These are phyloP conservation scores for Pardalotus punctatus DNA, from an alignment of 2,113 vertebrate species.

Conservation along the genomic window DNA sequence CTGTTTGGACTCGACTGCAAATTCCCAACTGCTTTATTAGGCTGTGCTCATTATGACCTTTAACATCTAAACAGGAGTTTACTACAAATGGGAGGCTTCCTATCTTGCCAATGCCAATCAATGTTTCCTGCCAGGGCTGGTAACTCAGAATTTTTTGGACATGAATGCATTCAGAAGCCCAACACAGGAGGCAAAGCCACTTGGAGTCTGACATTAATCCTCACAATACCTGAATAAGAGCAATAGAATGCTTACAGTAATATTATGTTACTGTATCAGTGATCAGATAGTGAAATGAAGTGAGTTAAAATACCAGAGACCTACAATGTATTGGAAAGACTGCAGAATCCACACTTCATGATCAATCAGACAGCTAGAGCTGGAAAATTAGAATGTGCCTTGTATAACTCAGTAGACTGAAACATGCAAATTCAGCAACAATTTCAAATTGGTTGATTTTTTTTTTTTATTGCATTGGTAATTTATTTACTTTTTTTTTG, in stretches of 20 bases:
- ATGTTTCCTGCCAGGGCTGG: fast-evolving
- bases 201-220: not conserved
- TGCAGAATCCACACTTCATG: not conserved
- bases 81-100: not conserved
- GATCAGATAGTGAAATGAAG: not conserved
- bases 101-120: not conserved
- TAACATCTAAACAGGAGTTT: not conserved
- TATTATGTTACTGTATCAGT: not conserved
- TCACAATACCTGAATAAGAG: not conserved
- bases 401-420: not conserved
- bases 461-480: not conserved
- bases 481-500: not conserved
- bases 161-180: not conserved
- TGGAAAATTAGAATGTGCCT: not conserved
- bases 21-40: not conserved
- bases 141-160: not conserved
- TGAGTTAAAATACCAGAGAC: not conserved
- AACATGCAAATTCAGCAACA: not conserved
- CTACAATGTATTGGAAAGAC: not conserved
- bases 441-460: not conserved
- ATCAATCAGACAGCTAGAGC: not conserved
- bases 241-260: not conserved
- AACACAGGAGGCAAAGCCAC: not conserved
- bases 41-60: not conserved
- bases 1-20: not conserved